Base-by-base conservation (phyloP, 2,113 vertebrate species). In the Coreoperca whiteheadi region DNA sequence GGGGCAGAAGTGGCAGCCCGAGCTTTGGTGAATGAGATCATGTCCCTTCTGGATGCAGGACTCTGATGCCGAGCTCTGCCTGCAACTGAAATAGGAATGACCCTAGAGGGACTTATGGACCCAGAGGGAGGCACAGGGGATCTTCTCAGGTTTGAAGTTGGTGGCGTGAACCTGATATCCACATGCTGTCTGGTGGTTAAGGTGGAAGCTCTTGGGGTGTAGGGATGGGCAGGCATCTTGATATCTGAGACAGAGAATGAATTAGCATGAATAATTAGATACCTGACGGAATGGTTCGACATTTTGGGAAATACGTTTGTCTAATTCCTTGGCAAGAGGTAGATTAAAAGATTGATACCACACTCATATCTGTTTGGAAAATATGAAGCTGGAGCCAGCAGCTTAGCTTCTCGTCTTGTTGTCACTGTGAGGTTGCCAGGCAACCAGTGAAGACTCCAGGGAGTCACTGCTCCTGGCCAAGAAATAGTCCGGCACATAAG, bases 241-340 rank as follows among this genome's bases (percentile, higher is more conserved):
- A 96, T 93, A 87, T 97, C 97, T 99, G 92, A 50, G 77, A 85
- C 77, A 89, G 39, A 90, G 51, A 88, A 90, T 91, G 32, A 59
- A 51, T 50, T 37, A 46, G n/a, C 41, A 80, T 54, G 28, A 63
- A 79, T 41, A 48, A 43, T 70, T 37, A 50, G 9, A 54, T 63
- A 74, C 14, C 37, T 48, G 23, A 68, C 61, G 34, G 6, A 74
- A 41, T 16, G 46, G 54, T n/a, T 50, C 0, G 2, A 57, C 9
- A 37, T 59, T 78, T 78, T 50, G 0, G 64, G 0, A 50, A 78
- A 23, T 28, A 2, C 0, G 9, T 41, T 53, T 11, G 56, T 63
- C 32, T 0, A 1, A 16, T 67, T 57, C 51, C 7, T 66, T 60
- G 6, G 56, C n/a, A 61, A 41, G 3, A 50, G 11, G 28, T 48